Base-by-base conservation (phyloP, 2,113 vertebrate genomes). In the Peromyscus polionotus region DNA sequence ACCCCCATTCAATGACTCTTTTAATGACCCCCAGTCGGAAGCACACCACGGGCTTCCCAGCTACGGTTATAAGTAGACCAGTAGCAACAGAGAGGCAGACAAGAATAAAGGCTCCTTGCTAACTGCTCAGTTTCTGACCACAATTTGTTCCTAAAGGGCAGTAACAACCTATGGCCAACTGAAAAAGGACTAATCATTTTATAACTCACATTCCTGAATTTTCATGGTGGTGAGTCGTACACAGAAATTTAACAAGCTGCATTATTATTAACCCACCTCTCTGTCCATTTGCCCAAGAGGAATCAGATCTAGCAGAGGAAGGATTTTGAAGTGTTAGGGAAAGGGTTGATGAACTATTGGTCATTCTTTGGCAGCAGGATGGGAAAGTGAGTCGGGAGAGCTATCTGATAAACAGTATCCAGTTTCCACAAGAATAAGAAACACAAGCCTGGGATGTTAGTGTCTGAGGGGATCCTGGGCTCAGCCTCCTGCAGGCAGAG, bases 181-280 rank as follows among this genome's bases (percentile, higher is more conserved):
- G 28, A 45, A 45, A 88, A 76, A 88, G 36, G 9, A 26, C 88
- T 73, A 91, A 59, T 86, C 73, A 68, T 67, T 68, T 88, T 72
- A 59, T n/a, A 91, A 90, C 94, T 84, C 14, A 59, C 79, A 84
- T 90, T 90, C n/a, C 45, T 92, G 45, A 90, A 65, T 95, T 92
- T 92, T 95, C 70, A 87, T 86, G 42, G 68, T 89, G 54, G 54
- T 51, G 17, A 93, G 80, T 91, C 54, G 28, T 88, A 51, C 88
- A 79, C 2, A 92, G 51, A 31, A 90, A 90, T n/a, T 88, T 81
- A 95, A 59, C 7, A 88, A 80, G 54, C 24, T 54, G 36, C 86
- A 73, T 63, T 63, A 9, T 68, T 85, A 9, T 68, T 85, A 72
- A 75, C 73, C 36, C 90, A 84, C 16, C n/a, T 92, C 45, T 95